phyloP scores from a whole-genome alignment of 2,888 invertebrate genomes.

The Azorinus chamasolen region DNA sequence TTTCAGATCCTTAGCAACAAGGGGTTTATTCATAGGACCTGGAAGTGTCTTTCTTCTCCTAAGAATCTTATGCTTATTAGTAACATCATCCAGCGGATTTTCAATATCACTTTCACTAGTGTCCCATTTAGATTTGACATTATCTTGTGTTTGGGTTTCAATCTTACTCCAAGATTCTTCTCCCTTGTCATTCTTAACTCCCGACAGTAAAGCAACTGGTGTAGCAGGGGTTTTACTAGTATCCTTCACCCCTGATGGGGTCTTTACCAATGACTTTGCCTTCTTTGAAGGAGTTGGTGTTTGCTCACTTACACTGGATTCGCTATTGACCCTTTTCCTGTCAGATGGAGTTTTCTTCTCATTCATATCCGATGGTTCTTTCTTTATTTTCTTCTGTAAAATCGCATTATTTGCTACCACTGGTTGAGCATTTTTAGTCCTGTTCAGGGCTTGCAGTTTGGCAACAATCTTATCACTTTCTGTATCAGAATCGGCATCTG shows the following conservation, averaged over 20 bases:
- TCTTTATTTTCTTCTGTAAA: constrained; percentile 54
- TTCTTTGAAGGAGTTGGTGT: constrained; percentile 63
- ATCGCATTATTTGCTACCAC: constrained; percentile 19
- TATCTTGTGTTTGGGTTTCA: constrained; percentile 74
- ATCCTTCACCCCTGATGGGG: constrained; percentile 46
- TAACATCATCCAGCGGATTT: constrained; percentile 63
- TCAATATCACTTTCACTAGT: constrained; percentile 83
- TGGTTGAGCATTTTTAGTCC: constrained; percentile 41
- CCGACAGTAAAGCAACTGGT: constrained; percentile 8
- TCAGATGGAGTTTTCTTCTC: constrained; percentile 58
- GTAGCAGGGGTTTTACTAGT: constrained; percentile 8
- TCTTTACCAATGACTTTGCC: constrained; percentile 57
- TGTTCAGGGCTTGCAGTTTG: constrained; percentile 56
- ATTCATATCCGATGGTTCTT: constrained; percentile 51
- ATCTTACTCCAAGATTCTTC: constrained; percentile 81
- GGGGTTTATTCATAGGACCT: constrained; percentile 20
- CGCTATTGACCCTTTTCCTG: constrained; percentile 76
- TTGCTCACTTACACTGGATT: constrained; percentile 69
- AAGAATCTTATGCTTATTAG: constrained; percentile 44
- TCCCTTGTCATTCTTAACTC: constrained; percentile 43
- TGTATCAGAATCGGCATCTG: constrained; percentile 47
- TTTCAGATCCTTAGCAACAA: constrained; percentile 49
- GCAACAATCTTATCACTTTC: constrained; percentile 60
- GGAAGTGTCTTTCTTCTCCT: background rate
- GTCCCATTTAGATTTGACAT: constrained; percentile 82